These are phyloP conservation scores for Anguilla anguilla DNA, from an alignment of 2,797 vertebrate genomes.

Conservation along the genomic window DNA sequence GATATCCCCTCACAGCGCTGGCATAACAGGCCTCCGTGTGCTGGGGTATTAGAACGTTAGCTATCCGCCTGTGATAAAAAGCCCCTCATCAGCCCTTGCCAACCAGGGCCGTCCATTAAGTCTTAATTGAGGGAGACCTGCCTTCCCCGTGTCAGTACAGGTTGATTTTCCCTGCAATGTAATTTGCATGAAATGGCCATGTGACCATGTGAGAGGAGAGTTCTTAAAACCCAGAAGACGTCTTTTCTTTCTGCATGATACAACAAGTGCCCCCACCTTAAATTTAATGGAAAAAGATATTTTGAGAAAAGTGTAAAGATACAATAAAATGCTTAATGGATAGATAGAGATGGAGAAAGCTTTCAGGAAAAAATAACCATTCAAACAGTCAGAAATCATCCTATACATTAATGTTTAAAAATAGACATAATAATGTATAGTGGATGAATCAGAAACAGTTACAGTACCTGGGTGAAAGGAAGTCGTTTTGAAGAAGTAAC, in stretches of 20 bases:
- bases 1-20: neutral
- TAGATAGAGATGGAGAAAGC: neutral
- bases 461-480: no score
- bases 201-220: neutral
- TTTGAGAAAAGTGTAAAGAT: neutral
- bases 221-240: neutral
- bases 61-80: constrained; percentile 23
- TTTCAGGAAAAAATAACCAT: neutral
- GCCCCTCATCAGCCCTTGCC: constrained; percentile 22
- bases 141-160: constrained; percentile 12
- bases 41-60: constrained; percentile 4
- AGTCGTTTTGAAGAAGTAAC: no score
- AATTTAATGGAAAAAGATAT: neutral
- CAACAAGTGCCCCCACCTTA: neutral
- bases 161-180: constrained; percentile 25
- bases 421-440: no score
- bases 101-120: constrained; percentile 17
- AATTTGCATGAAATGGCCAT: constrained; percentile 21
- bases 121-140: constrained; percentile 7
- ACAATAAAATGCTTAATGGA: neutral
- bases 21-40: neutral
- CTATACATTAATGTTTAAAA: neutral
- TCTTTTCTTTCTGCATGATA: neutral
- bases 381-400: neutral
- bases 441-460: no score